Conservation (phyloP, 2,888 invertebrate species). For the Phengaris alcon region DNA sequence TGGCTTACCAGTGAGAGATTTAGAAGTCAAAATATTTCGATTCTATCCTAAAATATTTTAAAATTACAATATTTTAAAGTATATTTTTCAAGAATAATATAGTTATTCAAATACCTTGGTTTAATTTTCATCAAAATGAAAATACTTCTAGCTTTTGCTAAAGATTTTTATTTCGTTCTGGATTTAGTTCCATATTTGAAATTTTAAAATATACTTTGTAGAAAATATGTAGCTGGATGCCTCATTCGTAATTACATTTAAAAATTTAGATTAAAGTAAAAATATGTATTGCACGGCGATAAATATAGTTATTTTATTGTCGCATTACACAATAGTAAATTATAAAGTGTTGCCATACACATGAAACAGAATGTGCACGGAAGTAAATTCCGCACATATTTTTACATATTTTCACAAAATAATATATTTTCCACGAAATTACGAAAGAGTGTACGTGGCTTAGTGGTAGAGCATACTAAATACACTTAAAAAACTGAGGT, state of each 20-base stretch:
- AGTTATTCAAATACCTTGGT: too few relatives aligned
- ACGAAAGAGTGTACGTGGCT: background rate
- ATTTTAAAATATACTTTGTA: background rate
- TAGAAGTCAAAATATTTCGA: too few relatives aligned
- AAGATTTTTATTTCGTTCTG: too few relatives aligned
- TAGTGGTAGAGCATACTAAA: background rate
- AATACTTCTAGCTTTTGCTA: too few relatives aligned
- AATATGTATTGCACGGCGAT: conserved; percentile 4
- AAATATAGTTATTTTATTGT: conserved; percentile 18
- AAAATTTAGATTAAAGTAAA: conserved; percentile 11
- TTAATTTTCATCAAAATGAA: too few relatives aligned
- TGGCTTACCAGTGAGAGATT: too few relatives aligned
- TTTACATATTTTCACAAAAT: conserved; percentile 12
- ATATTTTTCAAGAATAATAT: too few relatives aligned
- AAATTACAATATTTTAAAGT: too few relatives aligned
- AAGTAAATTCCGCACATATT: conserved; percentile 5
- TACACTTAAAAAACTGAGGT: background rate
- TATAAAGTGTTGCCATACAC: conserved; percentile 14
- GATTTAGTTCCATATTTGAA: too few relatives aligned
- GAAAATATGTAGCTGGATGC: background rate
- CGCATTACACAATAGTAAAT: conserved; percentile 7
- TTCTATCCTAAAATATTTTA: too few relatives aligned
- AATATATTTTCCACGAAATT: background rate
- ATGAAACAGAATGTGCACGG: conserved; percentile 9
- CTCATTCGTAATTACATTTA: background rate